A percentile compares a stretch with the other conserved stretches of the same genome.
phyloP scores from a whole-genome alignment of 2,113 vertebrate species.

The Nyctereutes procyonoides region DNA sequence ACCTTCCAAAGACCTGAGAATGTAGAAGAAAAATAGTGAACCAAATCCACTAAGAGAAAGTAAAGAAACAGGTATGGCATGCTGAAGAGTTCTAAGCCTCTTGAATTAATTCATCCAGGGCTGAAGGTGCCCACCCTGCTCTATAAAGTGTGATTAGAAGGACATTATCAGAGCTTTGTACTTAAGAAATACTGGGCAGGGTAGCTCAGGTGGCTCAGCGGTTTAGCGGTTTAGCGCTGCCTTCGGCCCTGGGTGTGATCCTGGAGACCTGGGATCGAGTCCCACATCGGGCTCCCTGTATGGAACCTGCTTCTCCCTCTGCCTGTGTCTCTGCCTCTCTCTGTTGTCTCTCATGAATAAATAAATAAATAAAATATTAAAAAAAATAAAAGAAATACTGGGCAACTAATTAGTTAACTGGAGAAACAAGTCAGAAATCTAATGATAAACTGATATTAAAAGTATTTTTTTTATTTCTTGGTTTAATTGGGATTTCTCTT shows the following conservation, averaged over 20 bases:
- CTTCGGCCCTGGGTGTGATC: too few species aligned
- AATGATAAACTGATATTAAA: not conserved
- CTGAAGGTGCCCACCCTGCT: not conserved
- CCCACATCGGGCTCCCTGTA: too few species aligned
- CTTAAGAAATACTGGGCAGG: not conserved
- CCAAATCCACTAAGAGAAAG: not conserved
- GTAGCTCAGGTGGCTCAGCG: too few species aligned
- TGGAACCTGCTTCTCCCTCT: too few species aligned
- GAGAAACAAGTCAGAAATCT: not conserved
- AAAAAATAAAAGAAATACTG: not conserved
- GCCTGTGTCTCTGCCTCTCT: too few species aligned
- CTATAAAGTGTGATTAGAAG: not conserved
- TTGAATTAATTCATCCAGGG: not conserved
- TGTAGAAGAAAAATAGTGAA: not conserved
- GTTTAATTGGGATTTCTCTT: not conserved
- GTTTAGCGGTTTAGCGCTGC: too few species aligned
- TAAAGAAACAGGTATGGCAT: not conserved
- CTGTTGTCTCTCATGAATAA: too few species aligned
- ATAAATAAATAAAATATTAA: too few species aligned
- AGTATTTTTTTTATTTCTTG: constrained; percentile 26
- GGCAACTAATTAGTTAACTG: not conserved
- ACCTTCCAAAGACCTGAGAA: constrained; percentile 13
- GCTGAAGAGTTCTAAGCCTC: not conserved
- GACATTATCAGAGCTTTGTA: not conserved
- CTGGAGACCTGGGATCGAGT: too few species aligned